Percentiles rank a stretch among this genome's conserved stretches.
phyloP scores from a whole-genome alignment of 1,140 invertebrate genomes.

The Linepithema humile region DNA sequence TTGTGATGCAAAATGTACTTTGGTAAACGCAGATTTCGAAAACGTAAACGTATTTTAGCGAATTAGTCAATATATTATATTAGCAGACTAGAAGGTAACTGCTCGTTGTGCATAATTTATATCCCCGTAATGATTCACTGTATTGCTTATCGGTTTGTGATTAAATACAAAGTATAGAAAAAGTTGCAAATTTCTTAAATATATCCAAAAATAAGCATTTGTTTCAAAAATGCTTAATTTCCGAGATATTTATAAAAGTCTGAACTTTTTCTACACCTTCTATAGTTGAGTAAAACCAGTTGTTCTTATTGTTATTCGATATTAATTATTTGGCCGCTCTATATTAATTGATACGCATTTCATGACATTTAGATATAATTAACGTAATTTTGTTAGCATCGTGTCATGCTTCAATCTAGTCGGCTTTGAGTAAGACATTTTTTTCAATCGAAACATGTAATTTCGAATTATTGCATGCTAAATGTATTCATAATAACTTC shows the following conservation, averaged over 20 bases:
- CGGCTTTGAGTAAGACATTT: neutral
- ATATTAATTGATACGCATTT: neutral
- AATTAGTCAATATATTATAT: neutral
- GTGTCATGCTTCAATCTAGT: constrained; percentile 17
- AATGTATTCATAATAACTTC: constrained; percentile 1
- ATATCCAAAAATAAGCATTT: too few relatives aligned
- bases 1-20: neutral
- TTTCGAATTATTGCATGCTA: constrained; percentile 20
- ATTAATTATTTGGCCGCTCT: neutral
- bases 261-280: too few relatives aligned
- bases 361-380: constrained; percentile 31
- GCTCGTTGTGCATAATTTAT: constrained; percentile 4
- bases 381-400: neutral
- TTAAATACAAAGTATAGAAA: too few relatives aligned
- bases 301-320: neutral
- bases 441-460: neutral
- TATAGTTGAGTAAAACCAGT: neutral
- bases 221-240: too few relatives aligned
- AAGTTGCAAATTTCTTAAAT: too few relatives aligned
- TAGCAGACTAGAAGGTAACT: constrained; percentile 2
- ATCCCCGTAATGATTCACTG: neutral
- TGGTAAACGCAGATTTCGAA: neutral
- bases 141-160: constrained; percentile 1
- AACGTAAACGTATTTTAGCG: neutral
- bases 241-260: too few relatives aligned